Evolutionary conservation across 1,140 invertebrate genomes (phyloP), one percentile per base, ranked within the genome.

Genomic region (Thrips palmi): DNA sequence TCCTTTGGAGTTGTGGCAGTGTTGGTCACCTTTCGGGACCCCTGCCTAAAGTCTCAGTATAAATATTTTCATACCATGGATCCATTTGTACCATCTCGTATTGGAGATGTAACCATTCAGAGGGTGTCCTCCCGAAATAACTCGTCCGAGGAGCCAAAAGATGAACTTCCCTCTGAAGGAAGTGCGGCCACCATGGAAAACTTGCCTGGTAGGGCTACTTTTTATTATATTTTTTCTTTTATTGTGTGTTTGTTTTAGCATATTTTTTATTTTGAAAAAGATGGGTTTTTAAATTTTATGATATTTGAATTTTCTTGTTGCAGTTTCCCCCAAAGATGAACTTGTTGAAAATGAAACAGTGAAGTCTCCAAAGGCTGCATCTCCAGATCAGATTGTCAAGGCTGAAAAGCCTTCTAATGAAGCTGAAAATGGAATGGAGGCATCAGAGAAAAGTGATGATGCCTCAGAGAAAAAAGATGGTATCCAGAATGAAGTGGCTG

Each of bases 81-180:
- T 38, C 46, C 40, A 14, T 50, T 47, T 42, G 59, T 59, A 45
- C 47, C 64, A 32, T 59, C 59, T 22, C 52, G 60, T 37, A 62
- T 63, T 42, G 63, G 60, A 40, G 62, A 65, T 51, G 62, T 64
- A 41, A 65, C 59, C n/a, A 62, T 65, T 39, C 60, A 66, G 45
- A 51, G 59, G 20, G 59, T 64, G 34, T 54, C 59, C 20, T 51
- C 50, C 34, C 45, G 41, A 36, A 50, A 44, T 33, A 43, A 46
- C 37, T 45, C 42, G 28, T 44, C 37, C n/a, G 45, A 38, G 42
- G 49, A 48, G n/a, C 44, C 14, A 37, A 23, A 23, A 31, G 31
- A 38, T 39, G 50, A 52, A 20, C 37, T 34, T 29, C 38, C 44
- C 19, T 40, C 39, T 14, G 43, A 46, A 33, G 2, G 44, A 47